Conservation (phyloP, 1,140 invertebrate species). For the Drosophila varians region DNA sequence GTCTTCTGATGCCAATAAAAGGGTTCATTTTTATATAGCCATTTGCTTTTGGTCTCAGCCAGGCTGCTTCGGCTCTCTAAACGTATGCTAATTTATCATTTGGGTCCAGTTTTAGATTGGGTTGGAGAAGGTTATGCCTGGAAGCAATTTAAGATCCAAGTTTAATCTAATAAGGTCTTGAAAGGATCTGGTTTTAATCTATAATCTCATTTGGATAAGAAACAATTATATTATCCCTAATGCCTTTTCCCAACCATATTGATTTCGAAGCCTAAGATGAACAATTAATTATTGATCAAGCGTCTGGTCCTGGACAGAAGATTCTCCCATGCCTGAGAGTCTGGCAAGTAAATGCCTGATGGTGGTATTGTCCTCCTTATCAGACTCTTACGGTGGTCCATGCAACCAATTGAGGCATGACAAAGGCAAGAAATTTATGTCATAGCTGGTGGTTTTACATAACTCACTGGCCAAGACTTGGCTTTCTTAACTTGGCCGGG, state of each 20-base stretch:
- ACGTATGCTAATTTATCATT: slow-evolving; percentile 78
- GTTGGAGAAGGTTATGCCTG: neutral
- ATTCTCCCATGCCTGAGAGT: neutral
- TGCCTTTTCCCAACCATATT: neutral
- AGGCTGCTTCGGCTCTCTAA: slow-evolving; percentile 48
- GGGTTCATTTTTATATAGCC: slow-evolving; percentile 58
- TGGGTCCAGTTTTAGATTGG: slow-evolving; percentile 56
- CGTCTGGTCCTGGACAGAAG: neutral
- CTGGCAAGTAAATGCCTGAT: neutral
- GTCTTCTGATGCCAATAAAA: slow-evolving; percentile 42
- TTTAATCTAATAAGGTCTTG: too few relatives aligned
- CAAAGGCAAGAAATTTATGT: slow-evolving; percentile 75
- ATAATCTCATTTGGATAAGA: neutral
- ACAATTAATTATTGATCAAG: neutral
- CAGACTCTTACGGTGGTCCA: slow-evolving; percentile 19
- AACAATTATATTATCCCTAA: neutral
- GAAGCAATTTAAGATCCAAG: neutral
- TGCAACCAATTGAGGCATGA: slow-evolving; percentile 35
- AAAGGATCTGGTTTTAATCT: too few relatives aligned
- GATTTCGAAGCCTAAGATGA: neutral
- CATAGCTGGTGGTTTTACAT: slow-evolving; percentile 73
- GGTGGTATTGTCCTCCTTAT: slow-evolving; percentile 6
- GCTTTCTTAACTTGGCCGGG: slow-evolving; percentile 6
- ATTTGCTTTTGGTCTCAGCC: slow-evolving; percentile 12
- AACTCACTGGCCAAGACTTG: slow-evolving; percentile 64